Conservation (phyloP, 2,797 vertebrate genomes). For the Enteromius viviparus region DNA sequence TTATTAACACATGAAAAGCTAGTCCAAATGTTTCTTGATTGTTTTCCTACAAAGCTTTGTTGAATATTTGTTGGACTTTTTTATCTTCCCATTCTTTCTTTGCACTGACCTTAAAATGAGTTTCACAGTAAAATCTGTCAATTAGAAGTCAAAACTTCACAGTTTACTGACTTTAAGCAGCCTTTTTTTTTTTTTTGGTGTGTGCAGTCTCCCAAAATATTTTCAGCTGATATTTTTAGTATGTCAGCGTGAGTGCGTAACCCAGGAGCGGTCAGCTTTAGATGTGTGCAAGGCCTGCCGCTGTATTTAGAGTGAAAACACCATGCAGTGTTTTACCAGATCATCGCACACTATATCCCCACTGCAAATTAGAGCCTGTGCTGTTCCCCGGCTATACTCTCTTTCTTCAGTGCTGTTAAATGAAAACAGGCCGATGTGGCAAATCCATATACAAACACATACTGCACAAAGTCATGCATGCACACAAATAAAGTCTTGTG, state of each 20-base stretch:
- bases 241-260: conserved; percentile 21
- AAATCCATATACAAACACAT: conserved; percentile 33
- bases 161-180: conserved; percentile 8
- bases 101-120: background rate
- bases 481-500: conserved; percentile 14
- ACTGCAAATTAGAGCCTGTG: conserved; percentile 51
- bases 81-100: background rate
- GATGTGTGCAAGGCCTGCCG: conserved; percentile 44
- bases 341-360: conserved; percentile 43
- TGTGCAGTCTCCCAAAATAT: conserved; percentile 35
- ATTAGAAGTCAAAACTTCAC: background rate
- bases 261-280: conserved; percentile 46
- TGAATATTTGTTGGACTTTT: background rate
- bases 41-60: background rate
- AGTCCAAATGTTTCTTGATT: background rate
- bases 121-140: conserved; percentile 18
- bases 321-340: conserved; percentile 46
- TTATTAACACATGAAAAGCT: conserved; percentile 4
- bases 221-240: conserved; percentile 41
- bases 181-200: background rate
- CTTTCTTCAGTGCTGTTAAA: conserved; percentile 36
- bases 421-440: conserved; percentile 43
- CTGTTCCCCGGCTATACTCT: conserved; percentile 23
- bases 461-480: background rate
- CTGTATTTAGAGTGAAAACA: conserved; percentile 55